These are phyloP conservation scores for Mermis nigrescens DNA, from an alignment of 2,888 invertebrate genomes.

Conservation along the genomic window DNA sequence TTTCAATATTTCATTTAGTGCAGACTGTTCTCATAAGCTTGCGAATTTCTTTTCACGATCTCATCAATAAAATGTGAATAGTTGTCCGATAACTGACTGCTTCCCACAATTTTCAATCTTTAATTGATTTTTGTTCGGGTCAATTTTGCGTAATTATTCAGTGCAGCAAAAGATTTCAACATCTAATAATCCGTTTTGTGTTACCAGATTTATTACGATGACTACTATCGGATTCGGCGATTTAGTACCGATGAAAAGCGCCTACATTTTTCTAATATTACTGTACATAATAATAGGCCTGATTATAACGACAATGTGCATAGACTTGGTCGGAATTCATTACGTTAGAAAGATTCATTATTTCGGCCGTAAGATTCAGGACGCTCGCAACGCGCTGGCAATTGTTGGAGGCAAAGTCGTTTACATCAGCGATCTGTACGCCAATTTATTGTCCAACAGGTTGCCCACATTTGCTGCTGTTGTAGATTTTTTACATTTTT, in stretches of 20 bases:
- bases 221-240: constrained; percentile 23
- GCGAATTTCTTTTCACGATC: not conserved
- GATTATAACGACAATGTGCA: constrained; percentile 2
- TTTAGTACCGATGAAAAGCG: not conserved
- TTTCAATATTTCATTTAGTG: no score
- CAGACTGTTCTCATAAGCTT: not conserved
- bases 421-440: constrained; percentile 30
- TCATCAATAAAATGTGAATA: no score
- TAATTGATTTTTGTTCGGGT: no score
- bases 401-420: constrained; percentile 15
- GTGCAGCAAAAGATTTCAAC: no score
- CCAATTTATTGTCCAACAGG: constrained; percentile 28
- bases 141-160: no score
- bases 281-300: not conserved
- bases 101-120: no score
- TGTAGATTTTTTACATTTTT: no score
- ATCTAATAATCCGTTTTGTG: not conserved
- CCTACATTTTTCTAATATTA: not conserved
- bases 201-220: constrained; percentile 30
- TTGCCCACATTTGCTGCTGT: no score
- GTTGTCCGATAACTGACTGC: no score
- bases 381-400: not conserved
- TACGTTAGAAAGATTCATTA: not conserved
- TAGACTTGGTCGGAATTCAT: not conserved
- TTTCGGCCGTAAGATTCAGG: not conserved